Base-by-base conservation (phyloP, 2,888 invertebrate genomes). In the Macaria notata region DNA sequence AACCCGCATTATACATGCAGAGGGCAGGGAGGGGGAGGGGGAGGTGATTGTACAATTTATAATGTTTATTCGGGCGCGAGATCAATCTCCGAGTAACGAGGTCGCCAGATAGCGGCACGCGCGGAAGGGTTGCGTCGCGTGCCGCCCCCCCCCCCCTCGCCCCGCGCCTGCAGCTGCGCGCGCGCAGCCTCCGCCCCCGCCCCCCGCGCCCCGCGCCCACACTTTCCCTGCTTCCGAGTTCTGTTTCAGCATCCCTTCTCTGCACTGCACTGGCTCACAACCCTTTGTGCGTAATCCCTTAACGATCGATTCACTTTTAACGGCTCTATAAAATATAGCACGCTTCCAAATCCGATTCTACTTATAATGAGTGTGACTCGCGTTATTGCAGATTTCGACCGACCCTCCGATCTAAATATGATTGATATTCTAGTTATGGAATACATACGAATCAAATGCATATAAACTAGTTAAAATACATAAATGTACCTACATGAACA, bases 11-110 rank as follows among this genome's bases (percentile, higher is more conserved):
- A 36, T 36, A 36, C 33, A 36, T 36, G 33, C 33, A 36, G 33
- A 7, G 33, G 7, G 33, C 33, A 1, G 5, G 33, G 33, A 78
- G 81, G 76, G 19, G 19, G 19, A 19, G 19, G 19, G 19, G 19
- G 19, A 19, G 19, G 19, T 19, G 19, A 19, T 19, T 19, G 19
- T 19, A 19, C 75, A 81, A 86, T 85, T 84, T 84, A 83, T 81
- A 78, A 79, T 77, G 75, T 81, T 76, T 80, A 76, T 79, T 79
- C 75, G 71, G 71, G 63, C 71, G 71, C 72, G 75, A 75, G 72
- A 75, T 73, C 70, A 19, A 19, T 19, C 19, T 19, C 19, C 65
- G 63, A 64, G 50, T 64, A 63, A 64, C 51, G 59, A 60, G 55
- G 19, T 2, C 19, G 42, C 46, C 49, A 58, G 49, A 5, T 61